phyloP scores from a whole-genome alignment of 2,888 invertebrate species.

The Flabesymbios commensalis region DNA sequence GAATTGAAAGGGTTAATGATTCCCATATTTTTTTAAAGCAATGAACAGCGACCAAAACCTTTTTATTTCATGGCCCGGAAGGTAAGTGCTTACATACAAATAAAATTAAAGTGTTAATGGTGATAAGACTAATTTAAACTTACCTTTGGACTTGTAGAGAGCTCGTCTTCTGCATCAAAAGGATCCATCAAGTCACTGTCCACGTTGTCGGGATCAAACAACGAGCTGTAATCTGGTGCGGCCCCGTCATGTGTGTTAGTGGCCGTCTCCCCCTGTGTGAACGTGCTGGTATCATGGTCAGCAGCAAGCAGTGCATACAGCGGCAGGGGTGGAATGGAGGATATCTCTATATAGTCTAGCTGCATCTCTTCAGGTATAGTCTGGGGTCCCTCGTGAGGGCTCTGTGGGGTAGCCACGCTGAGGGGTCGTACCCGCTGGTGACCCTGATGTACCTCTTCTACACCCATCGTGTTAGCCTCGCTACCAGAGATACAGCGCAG shows the following conservation, averaged over 20 bases:
- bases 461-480: slow-evolving; percentile 34
- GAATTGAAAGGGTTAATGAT: no score
- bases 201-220: slow-evolving; percentile 69
- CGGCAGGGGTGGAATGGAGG: slow-evolving; percentile 96
- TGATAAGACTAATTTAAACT: no score
- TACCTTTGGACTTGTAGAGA: no score
- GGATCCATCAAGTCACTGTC: slow-evolving; percentile 70
- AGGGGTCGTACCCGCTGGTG: slow-evolving; percentile 6
- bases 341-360: slow-evolving; percentile 76
- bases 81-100: no score
- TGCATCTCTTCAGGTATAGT: slow-evolving; percentile 41
- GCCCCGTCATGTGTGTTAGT: not conserved
- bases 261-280: not conserved
- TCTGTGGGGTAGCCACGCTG: slow-evolving; percentile 13
- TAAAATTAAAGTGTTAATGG: no score
- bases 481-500: slow-evolving; percentile 71
- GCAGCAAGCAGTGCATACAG: slow-evolving; percentile 94
- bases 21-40: no score
- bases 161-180: slow-evolving; percentile 13
- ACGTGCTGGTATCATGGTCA: slow-evolving; percentile 66
- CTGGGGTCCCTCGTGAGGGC: slow-evolving; percentile 12
- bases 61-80: no score
- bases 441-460: slow-evolving; percentile 11
- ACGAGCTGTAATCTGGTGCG: slow-evolving; percentile 80
- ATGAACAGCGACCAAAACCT: no score